Evolutionary conservation across 2,113 vertebrate genomes (phyloP), one percentile per base, ranked within the genome.

Genomic region (Delphinapterus leucas): DNA sequence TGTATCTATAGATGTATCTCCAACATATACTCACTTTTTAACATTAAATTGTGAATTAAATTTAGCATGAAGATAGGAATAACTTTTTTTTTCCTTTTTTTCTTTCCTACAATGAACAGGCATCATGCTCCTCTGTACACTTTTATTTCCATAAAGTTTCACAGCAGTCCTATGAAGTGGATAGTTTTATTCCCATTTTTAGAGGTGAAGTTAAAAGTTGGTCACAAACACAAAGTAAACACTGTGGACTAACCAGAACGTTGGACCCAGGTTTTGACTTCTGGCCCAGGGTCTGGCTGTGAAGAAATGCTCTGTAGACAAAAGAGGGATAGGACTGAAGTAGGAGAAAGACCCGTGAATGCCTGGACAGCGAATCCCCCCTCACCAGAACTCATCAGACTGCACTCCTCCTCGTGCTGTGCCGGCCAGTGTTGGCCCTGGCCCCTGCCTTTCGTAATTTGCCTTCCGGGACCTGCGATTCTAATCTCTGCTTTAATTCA

Each of bases 11-110:
- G 21, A 6, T 73, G 88, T 4, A 26, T 60, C 41, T 88, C 91
- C 26, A 73, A 36, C 21, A 47, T 63, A 65, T 90, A 65, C 61
- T 94, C 73, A 55, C 25, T 60, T 93, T 58, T 81, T 84, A 77
- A 68, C 23, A n/a, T 88, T 94, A 90, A 68, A 1, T 76, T 93
- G 49, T 92, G 41, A 23, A 33, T 93, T 94, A 89, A 89, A 92
- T 89, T 60, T 77, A 89, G 53, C 36, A 68, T 83, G 25, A 95
- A 94, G 12, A 88, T 76, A 65, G 41, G 49, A n/a, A 6, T 92
- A 76, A 9, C 55, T 20, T 33, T 20, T 86, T 55, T 28, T 63
- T 14, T 12, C 1, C 67, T 38, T 81, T 67, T 80, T 70, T 60
- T 14, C 41, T 84, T 77, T 31, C 33, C 55, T 67, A 5, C 26